Evolutionary conservation across 2,113 vertebrate genomes (phyloP).

Genomic region (Microcebus tavaratra): DNA sequence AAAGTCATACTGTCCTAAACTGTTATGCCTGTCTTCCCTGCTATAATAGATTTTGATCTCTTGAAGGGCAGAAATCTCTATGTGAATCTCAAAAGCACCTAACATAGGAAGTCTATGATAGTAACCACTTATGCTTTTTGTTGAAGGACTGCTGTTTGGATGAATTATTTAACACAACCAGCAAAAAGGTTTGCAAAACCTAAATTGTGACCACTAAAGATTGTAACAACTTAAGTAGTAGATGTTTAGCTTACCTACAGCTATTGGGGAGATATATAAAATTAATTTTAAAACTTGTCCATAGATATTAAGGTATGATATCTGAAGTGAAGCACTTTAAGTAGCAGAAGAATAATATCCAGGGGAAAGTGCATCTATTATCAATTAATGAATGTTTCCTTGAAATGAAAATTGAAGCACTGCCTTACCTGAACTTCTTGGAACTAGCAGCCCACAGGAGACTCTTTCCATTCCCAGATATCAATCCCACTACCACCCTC

Average conservation of each 20-base stretch:
- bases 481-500: background rate
- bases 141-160: background rate
- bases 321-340: constrained; percentile 37
- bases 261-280: background rate
- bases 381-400: constrained; percentile 64
- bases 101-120: background rate
- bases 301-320: constrained; percentile 15
- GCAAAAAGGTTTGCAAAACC: background rate
- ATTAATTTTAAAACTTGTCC: background rate
- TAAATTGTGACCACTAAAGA: background rate
- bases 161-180: constrained; percentile 48
- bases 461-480: background rate
- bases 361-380: constrained; percentile 34
- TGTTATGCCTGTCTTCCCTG: background rate
- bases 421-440: constrained; percentile 28
- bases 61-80: background rate
- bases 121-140: background rate
- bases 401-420: constrained; percentile 50
- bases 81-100: background rate
- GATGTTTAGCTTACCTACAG: constrained; percentile 24
- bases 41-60: background rate
- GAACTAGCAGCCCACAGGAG: background rate
- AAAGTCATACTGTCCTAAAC: background rate
- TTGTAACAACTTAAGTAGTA: constrained; percentile 22
- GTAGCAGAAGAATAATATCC: background rate